A percentile compares a stretch with the other conserved stretches of the same genome.
Conservation (phyloP, 2,797 vertebrate species). For the Vipera latastei region DNA sequence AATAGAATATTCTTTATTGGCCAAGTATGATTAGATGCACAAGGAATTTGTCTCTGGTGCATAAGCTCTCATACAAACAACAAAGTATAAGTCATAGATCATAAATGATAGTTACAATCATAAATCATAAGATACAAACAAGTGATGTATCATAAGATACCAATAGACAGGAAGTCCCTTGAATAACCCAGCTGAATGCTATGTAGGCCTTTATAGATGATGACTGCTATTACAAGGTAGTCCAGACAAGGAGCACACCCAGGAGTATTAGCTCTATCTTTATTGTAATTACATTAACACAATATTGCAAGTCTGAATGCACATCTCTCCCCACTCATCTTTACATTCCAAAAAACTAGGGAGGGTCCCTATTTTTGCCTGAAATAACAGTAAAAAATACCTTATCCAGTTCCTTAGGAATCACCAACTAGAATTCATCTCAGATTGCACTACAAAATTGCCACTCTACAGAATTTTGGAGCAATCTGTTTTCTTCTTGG, state of each 20-base stretch:
- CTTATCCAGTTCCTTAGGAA: background rate
- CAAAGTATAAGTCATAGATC: background rate
- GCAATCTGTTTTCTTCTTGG: background rate
- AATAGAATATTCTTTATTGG: background rate
- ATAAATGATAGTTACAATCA: background rate
- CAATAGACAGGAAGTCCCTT: background rate
- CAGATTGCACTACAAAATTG: background rate
- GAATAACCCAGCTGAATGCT: background rate
- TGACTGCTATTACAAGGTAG: background rate
- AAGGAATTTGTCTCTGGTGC: background rate
- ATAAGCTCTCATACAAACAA: background rate
- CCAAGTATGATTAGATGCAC: background rate
- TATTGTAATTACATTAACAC: background rate
- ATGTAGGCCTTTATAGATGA: background rate
- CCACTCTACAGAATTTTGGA: background rate
- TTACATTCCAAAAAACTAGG: background rate
- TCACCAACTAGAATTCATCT: background rate
- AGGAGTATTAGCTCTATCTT: background rate
- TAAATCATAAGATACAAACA: background rate
- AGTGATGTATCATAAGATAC: background rate
- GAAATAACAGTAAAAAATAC: background rate
- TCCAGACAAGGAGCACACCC: background rate
- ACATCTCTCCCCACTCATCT: background rate
- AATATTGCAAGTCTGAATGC: background rate
- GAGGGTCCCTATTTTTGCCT: background rate